Percentiles rank a stretch among this genome's conserved stretches.
These are phyloP conservation scores for Tipula lateralis DNA, from an alignment of 2,888 invertebrate genomes.

Conservation along the genomic window DNA sequence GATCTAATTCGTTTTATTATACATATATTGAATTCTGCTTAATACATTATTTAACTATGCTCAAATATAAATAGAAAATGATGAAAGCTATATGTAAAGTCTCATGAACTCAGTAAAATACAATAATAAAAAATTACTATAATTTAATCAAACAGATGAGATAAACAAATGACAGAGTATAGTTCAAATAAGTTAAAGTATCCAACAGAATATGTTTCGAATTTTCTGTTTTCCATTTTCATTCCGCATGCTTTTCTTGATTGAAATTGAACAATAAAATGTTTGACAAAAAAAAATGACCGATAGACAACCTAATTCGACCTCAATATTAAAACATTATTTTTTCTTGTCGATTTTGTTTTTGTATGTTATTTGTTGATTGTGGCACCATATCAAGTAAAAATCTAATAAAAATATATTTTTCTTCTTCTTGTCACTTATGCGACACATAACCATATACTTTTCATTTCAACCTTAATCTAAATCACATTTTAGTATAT, in stretches of 20 bases:
- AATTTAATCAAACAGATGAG: not conserved
- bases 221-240: not conserved
- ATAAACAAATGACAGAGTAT: not conserved
- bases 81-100: too few species aligned
- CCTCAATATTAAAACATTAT: not conserved
- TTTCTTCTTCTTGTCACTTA: not conserved
- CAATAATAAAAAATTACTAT: not conserved
- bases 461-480: not conserved
- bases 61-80: too few species aligned
- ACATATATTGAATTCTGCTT: too few species aligned
- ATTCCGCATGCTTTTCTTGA: not conserved
- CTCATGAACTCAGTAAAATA: too few species aligned
- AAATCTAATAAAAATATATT: not conserved
- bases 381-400: not conserved
- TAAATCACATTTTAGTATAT: not conserved
- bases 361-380: not conserved
- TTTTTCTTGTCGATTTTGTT: not conserved
- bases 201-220: not conserved
- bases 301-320: not conserved
- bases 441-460: not conserved
- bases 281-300: not conserved
- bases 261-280: not conserved
- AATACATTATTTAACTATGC: too few species aligned
- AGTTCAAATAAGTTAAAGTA: not conserved
- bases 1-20: too few species aligned